Base-by-base conservation (phyloP, 2,113 vertebrate species). In the Elephantulus edwardii region DNA sequence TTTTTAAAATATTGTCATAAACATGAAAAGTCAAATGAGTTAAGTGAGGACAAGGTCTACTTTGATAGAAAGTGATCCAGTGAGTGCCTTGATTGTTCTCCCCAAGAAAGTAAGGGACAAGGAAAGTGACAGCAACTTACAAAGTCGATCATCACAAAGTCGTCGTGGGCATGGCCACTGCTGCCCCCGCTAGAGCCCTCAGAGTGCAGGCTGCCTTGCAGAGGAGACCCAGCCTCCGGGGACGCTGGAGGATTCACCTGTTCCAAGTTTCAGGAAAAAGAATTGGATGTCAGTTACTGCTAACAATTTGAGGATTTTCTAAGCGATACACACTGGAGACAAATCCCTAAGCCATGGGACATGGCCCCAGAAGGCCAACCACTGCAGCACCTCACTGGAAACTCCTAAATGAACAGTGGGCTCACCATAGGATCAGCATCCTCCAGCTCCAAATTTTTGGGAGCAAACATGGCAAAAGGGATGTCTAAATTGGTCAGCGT, bases 71-170 rank as follows among this genome's bases (percentile, higher is more conserved):
- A 33, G 28, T 46, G 30, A n/a, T 42, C 20, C 24, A 87, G 35
- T 1, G 66, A 58, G 8, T 8, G 12, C n/a, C 28, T 78, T 58
- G 46, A 66, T 60, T 68, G 30, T 5, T 13, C 48, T 20, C n/a
- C 52, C 46, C 4, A 4, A n/a, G 60, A 35, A 19, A 52, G 48
- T 46, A 26, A 56, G 38, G n/a, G 82, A 26, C 42, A 46, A 54
- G 38, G 52, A 60, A 19, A 17, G 70, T 3, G 64, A 74, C 0
- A 2, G 56, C 35, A 35, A 98, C 99, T 97, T 98, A 99, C 99
- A 88, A 99, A 99, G 96, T 99, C 99, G 0, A 99, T 97, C 98
- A 99, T 99, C 89, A 99, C 99, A 19, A 99, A 99, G 97, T 99
- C 99, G 1, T 99, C 99, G 0, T 99, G 99, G 38, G 97, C 95